phyloP scores from a whole-genome alignment of 2,113 vertebrate genomes.

The Delphinus delphis region DNA sequence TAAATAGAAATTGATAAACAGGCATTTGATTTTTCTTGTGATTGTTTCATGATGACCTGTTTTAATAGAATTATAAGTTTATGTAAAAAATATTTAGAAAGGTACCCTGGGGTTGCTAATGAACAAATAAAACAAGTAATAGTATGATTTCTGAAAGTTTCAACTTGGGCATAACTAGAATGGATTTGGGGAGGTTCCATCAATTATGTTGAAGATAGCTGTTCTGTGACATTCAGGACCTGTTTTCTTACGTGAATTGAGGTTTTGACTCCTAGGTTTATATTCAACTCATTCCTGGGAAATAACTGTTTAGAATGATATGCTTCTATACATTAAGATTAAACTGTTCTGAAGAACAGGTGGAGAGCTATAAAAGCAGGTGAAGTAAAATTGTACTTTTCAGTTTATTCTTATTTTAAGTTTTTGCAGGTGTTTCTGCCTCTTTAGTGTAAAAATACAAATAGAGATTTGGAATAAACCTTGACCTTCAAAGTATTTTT shows the following conservation, averaged over 20 bases:
- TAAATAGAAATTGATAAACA: neutral
- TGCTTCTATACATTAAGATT: neutral
- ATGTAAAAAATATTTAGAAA: neutral
- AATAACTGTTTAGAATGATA: slow-evolving; percentile 17
- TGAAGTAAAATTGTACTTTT: slow-evolving; percentile 5
- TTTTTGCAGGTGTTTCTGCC: neutral
- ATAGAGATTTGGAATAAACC: slow-evolving; percentile 26
- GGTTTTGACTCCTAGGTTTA: slow-evolving; percentile 4
- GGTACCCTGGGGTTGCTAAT: neutral
- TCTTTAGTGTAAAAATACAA: neutral
- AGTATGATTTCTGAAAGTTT: neutral
- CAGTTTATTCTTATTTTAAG: neutral
- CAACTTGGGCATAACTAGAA: neutral
- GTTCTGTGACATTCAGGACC: neutral
- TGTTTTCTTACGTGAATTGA: neutral
- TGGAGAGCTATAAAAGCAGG: neutral
- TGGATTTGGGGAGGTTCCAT: neutral
- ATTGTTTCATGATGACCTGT: neutral
- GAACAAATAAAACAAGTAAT: neutral
- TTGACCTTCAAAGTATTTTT: neutral
- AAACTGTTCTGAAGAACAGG: slow-evolving; percentile 5
- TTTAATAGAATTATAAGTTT: neutral
- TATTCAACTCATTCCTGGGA: neutral
- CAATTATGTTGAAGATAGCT: neutral
- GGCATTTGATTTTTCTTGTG: neutral